A percentile compares a stretch with the other conserved stretches of the same genome.
phyloP scores from a whole-genome alignment of 2,888 invertebrate species.

The Yponomeuta cagnagella region DNA sequence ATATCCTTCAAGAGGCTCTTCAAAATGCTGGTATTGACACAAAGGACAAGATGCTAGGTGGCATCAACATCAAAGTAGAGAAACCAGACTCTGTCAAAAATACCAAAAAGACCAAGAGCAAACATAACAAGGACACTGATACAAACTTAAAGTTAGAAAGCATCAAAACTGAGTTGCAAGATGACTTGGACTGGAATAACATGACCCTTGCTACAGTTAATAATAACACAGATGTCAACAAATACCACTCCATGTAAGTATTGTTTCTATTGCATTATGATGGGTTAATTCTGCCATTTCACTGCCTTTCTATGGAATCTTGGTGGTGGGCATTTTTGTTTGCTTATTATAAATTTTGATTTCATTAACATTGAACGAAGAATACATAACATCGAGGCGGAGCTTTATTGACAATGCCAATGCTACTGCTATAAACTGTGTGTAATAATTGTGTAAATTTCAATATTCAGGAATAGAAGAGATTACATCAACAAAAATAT shows the following conservation, averaged over 20 bases:
- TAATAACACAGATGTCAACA: conserved; percentile 53
- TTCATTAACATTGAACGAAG: no score
- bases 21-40: conserved; percentile 32
- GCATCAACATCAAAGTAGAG: conserved; percentile 61
- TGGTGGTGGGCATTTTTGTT: no score
- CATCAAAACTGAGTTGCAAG: conserved; percentile 69
- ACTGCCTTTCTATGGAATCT: no score
- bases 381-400: not conserved
- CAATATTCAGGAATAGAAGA: conserved; percentile 65
- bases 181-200: conserved; percentile 66
- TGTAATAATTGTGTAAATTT: conserved; percentile 30
- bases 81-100: conserved; percentile 33
- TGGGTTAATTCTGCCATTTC: conserved; percentile 12
- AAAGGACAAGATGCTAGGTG: conserved; percentile 64
- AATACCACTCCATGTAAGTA: conserved; percentile 65
- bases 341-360: no score
- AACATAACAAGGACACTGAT: conserved; percentile 29
- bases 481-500: conserved; percentile 63
- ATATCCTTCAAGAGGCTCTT: conserved; percentile 41
- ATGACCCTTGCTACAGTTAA: conserved; percentile 67
- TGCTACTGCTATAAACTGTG: not conserved
- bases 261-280: conserved; percentile 15
- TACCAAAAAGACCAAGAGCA: conserved; percentile 46
- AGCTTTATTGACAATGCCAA: not conserved
- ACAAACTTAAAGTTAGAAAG: conserved; percentile 47